Evolutionary conservation across 2,888 invertebrate genomes (phyloP).

Genomic region (Eristalinus sepulchralis): DNA sequence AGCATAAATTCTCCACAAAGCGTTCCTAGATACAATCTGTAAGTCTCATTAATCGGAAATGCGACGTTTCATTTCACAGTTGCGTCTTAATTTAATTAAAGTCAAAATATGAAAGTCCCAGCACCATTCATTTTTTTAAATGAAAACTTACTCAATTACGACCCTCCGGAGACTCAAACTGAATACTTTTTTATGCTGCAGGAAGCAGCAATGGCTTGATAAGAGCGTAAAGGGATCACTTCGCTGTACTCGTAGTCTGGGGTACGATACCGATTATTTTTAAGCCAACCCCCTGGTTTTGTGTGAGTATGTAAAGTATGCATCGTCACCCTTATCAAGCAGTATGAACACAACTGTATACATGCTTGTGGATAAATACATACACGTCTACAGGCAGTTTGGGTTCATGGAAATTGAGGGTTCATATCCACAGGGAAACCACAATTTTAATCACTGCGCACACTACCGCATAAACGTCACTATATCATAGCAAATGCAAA

Average conservation of each 20-base stretch:
- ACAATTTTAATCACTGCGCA: conserved; percentile 33
- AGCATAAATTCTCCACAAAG: not conserved
- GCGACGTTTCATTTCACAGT: conserved; percentile 21
- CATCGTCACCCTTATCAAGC: conserved; percentile 47
- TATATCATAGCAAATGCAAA: conserved; percentile 20
- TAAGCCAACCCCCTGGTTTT: conserved; percentile 20
- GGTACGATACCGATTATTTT: conserved; percentile 1
- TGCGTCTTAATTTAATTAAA: conserved; percentile 50
- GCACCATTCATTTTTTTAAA: conserved; percentile 21
- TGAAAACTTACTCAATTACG: conserved; percentile 54
- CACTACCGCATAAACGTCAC: not conserved
- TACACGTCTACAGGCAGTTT: conserved; percentile 15
- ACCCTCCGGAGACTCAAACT: conserved; percentile 33
- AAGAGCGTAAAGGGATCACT: conserved; percentile 33
- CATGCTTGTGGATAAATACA: too few relatives aligned
- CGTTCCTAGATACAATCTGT: not conserved
- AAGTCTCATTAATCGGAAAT: conserved; percentile 31
- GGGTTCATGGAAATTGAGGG: conserved; percentile 45
- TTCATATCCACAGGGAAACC: conserved; percentile 35
- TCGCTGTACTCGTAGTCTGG: conserved; percentile 5
- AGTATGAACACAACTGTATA: not conserved
- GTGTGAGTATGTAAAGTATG: not conserved
- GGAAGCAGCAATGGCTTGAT: conserved; percentile 49
- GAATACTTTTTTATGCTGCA: conserved; percentile 14
- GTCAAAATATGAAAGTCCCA: not conserved